Evolutionary conservation across 2,113 vertebrate species (phyloP).

Genomic region (Syngnathoides biaculeatus): DNA sequence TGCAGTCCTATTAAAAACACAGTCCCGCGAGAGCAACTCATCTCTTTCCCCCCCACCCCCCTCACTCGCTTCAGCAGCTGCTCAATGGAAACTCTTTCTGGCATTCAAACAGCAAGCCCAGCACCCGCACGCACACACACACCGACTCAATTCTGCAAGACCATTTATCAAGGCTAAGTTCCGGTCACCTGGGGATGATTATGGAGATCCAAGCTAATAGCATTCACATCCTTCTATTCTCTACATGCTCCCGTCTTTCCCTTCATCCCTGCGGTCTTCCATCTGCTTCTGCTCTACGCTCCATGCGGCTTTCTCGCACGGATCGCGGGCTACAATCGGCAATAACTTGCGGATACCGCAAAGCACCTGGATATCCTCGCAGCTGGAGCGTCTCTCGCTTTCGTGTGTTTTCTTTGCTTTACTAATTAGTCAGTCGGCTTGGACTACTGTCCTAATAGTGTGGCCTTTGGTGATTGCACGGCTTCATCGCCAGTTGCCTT

Average conservation of each 20-base stretch:
- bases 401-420: slow-evolving; percentile 9
- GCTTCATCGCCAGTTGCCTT: not conserved
- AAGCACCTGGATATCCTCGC: slow-evolving; percentile 42
- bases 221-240: slow-evolving; percentile 59
- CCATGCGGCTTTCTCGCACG: slow-evolving; percentile 36
- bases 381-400: slow-evolving; percentile 13
- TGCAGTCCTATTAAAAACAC: slow-evolving; percentile 69
- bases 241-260: slow-evolving; percentile 42
- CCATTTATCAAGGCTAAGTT: slow-evolving; percentile 72
- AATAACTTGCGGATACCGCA: slow-evolving; percentile 41
- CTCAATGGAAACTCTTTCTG: slow-evolving; percentile 40
- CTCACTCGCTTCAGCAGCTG: slow-evolving; percentile 46
- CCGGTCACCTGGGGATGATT: slow-evolving; percentile 68
- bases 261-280: slow-evolving; percentile 61
- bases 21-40: slow-evolving; percentile 56
- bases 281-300: slow-evolving; percentile 42
- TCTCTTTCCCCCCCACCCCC: slow-evolving; percentile 45
- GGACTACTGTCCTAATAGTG: not conserved
- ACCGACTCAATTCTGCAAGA: slow-evolving; percentile 42
- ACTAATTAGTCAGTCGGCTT: not conserved
- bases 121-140: slow-evolving; percentile 23
- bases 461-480: not conserved
- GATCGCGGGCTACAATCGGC: slow-evolving; percentile 52
- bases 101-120: slow-evolving; percentile 34
- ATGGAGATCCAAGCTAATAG: slow-evolving; percentile 68